Conservation (phyloP, 2,888 invertebrate species). For the Drosophila recens region DNA sequence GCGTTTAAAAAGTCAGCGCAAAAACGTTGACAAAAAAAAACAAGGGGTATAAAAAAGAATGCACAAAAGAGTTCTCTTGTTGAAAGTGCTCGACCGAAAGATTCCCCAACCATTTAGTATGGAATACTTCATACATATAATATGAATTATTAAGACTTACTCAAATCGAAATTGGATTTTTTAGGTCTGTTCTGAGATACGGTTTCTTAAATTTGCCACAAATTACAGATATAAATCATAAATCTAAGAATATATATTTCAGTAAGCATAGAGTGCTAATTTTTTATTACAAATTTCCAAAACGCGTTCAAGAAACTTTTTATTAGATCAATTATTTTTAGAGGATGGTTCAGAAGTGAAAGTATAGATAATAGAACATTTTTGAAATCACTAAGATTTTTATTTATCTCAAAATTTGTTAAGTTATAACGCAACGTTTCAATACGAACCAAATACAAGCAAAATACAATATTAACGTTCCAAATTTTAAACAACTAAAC, state of each 20-base stretch:
- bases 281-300: too few species aligned
- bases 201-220: not conserved
- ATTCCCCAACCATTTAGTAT: not conserved
- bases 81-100: constrained; percentile 22
- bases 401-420: too few species aligned
- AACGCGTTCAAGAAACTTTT: too few species aligned
- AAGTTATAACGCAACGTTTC: too few species aligned
- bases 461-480: not conserved
- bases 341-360: too few species aligned
- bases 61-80: not conserved
- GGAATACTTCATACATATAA: not conserved
- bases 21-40: constrained; percentile 19
- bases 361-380: too few species aligned
- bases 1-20: constrained; percentile 46
- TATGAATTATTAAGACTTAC: not conserved
- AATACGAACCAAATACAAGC: not conserved
- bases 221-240: too few species aligned
- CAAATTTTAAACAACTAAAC: not conserved
- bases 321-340: too few species aligned
- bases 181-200: not conserved
- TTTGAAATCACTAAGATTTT: too few species aligned
- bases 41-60: not conserved
- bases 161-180: not conserved
- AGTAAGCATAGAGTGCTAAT: too few species aligned
- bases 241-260: too few species aligned